phyloP scores from a whole-genome alignment of 2,888 invertebrate genomes.

The Sinelater perroti region DNA sequence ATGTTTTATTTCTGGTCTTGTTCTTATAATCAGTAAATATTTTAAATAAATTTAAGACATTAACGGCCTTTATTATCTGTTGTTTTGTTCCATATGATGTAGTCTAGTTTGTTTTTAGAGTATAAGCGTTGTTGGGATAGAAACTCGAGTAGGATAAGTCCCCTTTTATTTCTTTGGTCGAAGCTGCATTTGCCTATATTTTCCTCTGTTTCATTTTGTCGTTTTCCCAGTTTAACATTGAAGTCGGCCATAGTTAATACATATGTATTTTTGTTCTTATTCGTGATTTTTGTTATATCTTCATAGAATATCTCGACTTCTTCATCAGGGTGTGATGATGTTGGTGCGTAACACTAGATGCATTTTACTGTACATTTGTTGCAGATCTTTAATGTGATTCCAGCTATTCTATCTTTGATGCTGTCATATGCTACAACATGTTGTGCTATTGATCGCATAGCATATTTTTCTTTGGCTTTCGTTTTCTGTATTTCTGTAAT shows the following conservation, averaged over 20 bases:
- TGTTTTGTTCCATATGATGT: constrained; percentile 10
- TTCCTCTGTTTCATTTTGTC: constrained; percentile 11
- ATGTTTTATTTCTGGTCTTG: background rate
- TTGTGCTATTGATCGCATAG: too few relatives aligned
- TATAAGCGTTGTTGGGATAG: constrained; percentile 3
- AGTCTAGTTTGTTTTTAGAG: constrained; percentile 1
- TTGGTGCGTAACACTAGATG: constrained; percentile 6
- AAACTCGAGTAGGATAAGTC: background rate
- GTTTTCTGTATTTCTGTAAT: too few relatives aligned
- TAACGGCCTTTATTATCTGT: constrained; percentile 3
- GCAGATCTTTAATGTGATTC: background rate
- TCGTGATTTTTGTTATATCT: constrained; percentile 4
- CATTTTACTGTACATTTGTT: constrained; percentile 4
- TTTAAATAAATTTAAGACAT: constrained; percentile 1
- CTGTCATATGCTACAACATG: background rate
- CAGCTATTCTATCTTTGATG: background rate
- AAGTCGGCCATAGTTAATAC: background rate
- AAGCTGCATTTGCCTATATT: constrained; percentile 5
- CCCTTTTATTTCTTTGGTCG: constrained; percentile 3
- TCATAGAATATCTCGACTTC: constrained; percentile 6
- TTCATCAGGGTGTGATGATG: constrained; percentile 2
- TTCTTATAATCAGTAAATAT: constrained; percentile 7
- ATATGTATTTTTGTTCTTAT: constrained; percentile 9
- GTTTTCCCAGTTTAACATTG: constrained; percentile 2
- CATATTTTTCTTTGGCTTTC: too few relatives aligned